phyloP scores from a whole-genome alignment of 2,888 invertebrate genomes.

The Sinopyrophorus schimmeli region DNA sequence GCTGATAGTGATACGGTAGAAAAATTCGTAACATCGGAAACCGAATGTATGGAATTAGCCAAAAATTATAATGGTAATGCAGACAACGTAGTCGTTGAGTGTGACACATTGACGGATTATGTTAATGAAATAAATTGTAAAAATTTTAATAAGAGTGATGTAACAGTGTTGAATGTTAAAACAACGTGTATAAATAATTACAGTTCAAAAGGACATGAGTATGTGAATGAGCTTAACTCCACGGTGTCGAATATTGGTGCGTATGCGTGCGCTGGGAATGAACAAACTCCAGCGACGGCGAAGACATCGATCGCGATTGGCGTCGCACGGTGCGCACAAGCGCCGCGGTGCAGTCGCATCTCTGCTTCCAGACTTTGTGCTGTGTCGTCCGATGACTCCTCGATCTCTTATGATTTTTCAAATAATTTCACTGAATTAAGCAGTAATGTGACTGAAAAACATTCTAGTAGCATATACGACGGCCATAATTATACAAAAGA shows the following conservation, averaged over 20 bases:
- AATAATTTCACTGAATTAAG: constrained; percentile 17
- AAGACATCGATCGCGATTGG: constrained; percentile 48
- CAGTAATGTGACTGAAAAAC: constrained; percentile 20
- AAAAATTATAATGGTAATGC: not conserved
- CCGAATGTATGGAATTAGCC: not conserved
- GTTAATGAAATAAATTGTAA: constrained; percentile 6
- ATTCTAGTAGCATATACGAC: not conserved
- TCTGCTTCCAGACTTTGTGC: constrained; percentile 47
- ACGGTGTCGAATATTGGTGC: constrained; percentile 28
- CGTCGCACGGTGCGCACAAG: constrained; percentile 48
- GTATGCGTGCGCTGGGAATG: constrained; percentile 31
- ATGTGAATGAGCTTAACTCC: constrained; percentile 30
- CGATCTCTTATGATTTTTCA: constrained; percentile 25
- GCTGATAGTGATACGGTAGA: too few species aligned
- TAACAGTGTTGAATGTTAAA: constrained; percentile 16
- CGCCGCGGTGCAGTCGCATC: constrained; percentile 51
- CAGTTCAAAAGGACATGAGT: constrained; percentile 29
- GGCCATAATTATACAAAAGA: constrained; percentile 2
- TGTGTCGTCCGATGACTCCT: constrained; percentile 34
- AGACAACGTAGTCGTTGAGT: constrained; percentile 2
- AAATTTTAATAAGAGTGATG: constrained; percentile 9
- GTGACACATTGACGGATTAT: not conserved
- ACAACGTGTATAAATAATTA: constrained; percentile 21
- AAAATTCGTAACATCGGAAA: not conserved
- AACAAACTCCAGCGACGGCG: constrained; percentile 38